These are phyloP conservation scores for Dromas ardeola DNA, from an alignment of 2,113 vertebrate species.

Conservation along the genomic window DNA sequence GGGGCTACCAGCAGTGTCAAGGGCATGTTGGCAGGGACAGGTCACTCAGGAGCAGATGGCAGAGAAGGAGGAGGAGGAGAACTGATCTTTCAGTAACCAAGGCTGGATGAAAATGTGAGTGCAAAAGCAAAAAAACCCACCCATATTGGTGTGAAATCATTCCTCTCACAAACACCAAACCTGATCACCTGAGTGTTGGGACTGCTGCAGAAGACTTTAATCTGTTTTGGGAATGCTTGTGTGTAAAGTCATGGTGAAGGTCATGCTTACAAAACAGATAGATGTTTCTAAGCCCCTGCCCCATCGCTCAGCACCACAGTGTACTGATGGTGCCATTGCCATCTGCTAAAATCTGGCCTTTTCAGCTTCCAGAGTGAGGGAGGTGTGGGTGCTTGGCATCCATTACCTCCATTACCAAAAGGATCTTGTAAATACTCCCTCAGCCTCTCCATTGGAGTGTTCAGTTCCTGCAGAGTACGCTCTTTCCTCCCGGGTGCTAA, in stretches of 20 bases:
- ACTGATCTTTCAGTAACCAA: background rate
- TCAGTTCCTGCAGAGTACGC: background rate
- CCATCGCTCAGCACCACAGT: background rate
- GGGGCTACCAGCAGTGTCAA: background rate
- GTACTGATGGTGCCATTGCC: background rate
- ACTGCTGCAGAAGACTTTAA: background rate
- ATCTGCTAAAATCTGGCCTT: background rate
- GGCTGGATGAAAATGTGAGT: background rate
- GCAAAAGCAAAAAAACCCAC: background rate
- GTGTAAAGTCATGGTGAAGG: background rate
- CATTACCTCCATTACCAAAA: background rate
- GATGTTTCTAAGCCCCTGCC: background rate
- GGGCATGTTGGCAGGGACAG: background rate
- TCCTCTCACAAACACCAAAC: background rate
- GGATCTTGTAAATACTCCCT: background rate
- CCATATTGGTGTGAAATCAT: background rate
- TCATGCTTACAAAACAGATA: background rate
- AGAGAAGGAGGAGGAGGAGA: background rate
- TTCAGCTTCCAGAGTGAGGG: background rate
- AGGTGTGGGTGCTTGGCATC: background rate
- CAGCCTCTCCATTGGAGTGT: background rate
- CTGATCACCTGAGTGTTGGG: accelerated
- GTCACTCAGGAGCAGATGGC: background rate
- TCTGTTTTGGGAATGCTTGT: background rate
- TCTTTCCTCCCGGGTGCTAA: background rate